Evolutionary conservation across 2,888 invertebrate genomes (phyloP), one percentile per base, ranked within the genome.

Genomic region (Perdita meconis): DNA sequence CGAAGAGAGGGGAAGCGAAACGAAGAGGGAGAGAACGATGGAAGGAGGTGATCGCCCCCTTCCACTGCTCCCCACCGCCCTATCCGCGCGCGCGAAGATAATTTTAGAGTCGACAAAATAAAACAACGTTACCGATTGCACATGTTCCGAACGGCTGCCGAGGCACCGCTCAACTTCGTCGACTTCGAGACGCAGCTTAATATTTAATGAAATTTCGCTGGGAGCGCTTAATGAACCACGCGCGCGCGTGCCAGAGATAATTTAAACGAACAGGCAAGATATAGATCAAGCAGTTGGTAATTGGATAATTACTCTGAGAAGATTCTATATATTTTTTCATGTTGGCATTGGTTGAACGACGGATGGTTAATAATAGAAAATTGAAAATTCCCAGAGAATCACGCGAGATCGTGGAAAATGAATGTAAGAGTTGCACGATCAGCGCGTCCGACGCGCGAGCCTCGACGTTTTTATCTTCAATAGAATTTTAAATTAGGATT

Each of bases 101-200:
- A 84, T 80, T 84, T 84, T 84, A 84, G 85, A 82, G 72, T 53
- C 69, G 71, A 55, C 34, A 57, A 65, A 85, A 80, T 83, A 82
- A 84, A 79, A 85, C 67, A 64, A 83, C 70, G 22, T 19, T 44
- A 30, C 72, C 57, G 70, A n/a, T 63, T 84, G 78, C 81, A 80
- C 66, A 61, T 68, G 65, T 63, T 78, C 19, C 60, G 40, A 13
- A 56, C 50, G 55, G 42, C 61, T 56, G 78, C 38, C 47, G 47
- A n/a, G 34, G 19, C 16, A 16, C 3, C 34, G 34, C 24, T 56
- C 26, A 64, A 60, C 53, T 74, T 59, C 12, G 59, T 19, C 10
- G 13, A 26, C n/a, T 12, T 10, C 13, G 36, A 16, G 8, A 44
- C 10, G 44, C 44, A 44, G 44, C n/a, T n/a, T n/a, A n/a, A n/a